Conservation (phyloP, 2,888 invertebrate species). For the Antitype chi region DNA sequence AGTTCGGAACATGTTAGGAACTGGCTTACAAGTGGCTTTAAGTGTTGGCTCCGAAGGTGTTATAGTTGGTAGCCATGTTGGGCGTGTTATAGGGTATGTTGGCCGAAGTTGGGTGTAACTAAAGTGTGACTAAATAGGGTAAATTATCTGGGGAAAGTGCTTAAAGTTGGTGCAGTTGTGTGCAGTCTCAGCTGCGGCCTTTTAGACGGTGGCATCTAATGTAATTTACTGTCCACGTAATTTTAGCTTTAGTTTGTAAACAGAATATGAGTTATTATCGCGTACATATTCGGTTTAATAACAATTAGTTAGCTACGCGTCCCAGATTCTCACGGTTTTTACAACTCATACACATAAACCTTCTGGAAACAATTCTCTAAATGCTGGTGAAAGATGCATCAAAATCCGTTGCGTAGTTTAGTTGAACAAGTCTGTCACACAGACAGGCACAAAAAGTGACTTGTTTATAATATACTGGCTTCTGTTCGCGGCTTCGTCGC, state of each 20-base stretch:
- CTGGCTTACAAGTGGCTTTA: constrained; percentile 62
- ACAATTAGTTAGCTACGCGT: background rate
- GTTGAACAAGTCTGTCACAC: too few relatives aligned
- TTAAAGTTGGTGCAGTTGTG: constrained; percentile 29
- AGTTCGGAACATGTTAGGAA: constrained; percentile 68
- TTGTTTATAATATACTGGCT: too few relatives aligned
- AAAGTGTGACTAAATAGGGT: constrained; percentile 47
- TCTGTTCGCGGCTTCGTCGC: too few relatives aligned
- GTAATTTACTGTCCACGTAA: constrained; percentile 13
- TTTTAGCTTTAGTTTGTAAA: background rate
- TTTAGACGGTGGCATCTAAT: constrained; percentile 28
- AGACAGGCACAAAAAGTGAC: too few relatives aligned
- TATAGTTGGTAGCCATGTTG: constrained; percentile 56
- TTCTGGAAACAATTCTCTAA: too few relatives aligned
- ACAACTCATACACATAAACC: too few relatives aligned
- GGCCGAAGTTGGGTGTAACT: constrained; percentile 46
- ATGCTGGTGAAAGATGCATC: too few relatives aligned
- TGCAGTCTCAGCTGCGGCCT: constrained; percentile 40
- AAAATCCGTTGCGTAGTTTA: too few relatives aligned
- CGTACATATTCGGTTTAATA: background rate
- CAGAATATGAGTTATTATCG: background rate
- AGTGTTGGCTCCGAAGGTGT: constrained; percentile 56
- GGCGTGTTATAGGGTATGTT: constrained; percentile 37
- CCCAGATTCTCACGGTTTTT: too few relatives aligned
- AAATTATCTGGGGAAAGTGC: constrained; percentile 47